Evolutionary conservation across 2,113 vertebrate species (phyloP).

Genomic region (cattle (Bos taurus)): ARS-UCD2.0 NC_037344.1:5010001-5010500

Average conservation of each 20-base stretch:
- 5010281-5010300: background rate
- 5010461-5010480: background rate
- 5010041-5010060: background rate
- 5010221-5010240: background rate
- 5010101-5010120: background rate
- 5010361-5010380: background rate
- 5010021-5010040: background rate
- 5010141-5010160: background rate
- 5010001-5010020: background rate
- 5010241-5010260: background rate
- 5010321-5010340: fast-evolving
- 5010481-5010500: background rate
- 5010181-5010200: background rate
- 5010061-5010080: background rate
- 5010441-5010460: background rate
- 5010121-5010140: background rate
- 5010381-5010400: background rate
- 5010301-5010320: fast-evolving
- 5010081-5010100: background rate
- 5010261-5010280: background rate
- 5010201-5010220: background rate
- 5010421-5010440: background rate
- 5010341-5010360: background rate
- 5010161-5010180: background rate
- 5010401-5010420: background rate